Conservation (phyloP, 2,888 invertebrate genomes). For the Seira ritae region DNA sequence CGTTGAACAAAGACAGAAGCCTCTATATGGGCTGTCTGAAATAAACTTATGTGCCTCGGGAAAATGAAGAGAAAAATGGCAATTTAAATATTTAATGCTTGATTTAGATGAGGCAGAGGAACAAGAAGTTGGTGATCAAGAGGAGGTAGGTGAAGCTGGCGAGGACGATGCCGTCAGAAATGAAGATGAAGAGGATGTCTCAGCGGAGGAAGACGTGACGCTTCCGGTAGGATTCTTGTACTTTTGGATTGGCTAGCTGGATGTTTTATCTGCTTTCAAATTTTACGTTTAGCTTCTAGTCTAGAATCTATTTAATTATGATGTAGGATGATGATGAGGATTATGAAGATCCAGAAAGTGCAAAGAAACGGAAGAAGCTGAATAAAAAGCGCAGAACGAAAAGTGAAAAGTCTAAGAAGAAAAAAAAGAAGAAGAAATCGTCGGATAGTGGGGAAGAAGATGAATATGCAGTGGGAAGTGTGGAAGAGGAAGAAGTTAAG, state of each 20-base stretch:
- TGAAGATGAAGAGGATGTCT: constrained; percentile 66
- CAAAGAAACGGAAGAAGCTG: constrained; percentile 89
- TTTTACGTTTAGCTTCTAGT: background rate
- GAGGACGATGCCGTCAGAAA: constrained; percentile 39
- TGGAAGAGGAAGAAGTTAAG: constrained; percentile 79
- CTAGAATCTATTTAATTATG: background rate
- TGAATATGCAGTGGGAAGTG: constrained; percentile 72
- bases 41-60: background rate
- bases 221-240: constrained; percentile 60
- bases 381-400: constrained; percentile 95
- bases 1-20: background rate
- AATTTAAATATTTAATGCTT: background rate
- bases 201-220: constrained; percentile 56
- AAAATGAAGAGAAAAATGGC: background rate
- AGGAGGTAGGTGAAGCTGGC: constrained; percentile 45
- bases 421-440: constrained; percentile 94
- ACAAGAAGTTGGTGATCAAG: constrained; percentile 45
- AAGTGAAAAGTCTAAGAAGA: constrained; percentile 94
- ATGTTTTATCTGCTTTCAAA: too few species aligned
- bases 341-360: constrained; percentile 79
- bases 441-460: constrained; percentile 82
- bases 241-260: too few species aligned
- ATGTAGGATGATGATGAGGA: constrained; percentile 83
- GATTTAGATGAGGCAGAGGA: constrained; percentile 47
- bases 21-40: background rate